These are phyloP conservation scores for Malurus cyaneus DNA, from an alignment of 2,113 vertebrate species.

Conservation along the genomic window DNA sequence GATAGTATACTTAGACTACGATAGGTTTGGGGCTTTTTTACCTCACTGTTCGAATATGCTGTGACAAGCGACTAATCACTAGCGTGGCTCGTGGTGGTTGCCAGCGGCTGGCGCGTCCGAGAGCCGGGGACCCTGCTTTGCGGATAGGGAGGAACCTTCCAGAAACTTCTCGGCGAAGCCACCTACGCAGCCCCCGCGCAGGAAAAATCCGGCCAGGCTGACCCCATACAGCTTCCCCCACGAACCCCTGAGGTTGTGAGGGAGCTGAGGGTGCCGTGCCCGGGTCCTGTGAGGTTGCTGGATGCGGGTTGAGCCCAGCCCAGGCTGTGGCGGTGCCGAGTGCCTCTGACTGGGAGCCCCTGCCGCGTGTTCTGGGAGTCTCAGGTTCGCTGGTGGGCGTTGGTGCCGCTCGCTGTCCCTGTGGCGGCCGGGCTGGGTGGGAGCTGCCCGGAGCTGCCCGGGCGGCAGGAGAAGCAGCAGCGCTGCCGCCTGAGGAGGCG, in stretches of 20 bases:
- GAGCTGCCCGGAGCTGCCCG: neutral
- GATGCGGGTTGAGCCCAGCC: too few relatives aligned
- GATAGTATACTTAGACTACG: accelerated
- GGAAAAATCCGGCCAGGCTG: neutral
- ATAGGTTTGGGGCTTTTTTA: too few relatives aligned
- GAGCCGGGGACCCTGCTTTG: neutral
- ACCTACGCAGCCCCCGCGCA: neutral
- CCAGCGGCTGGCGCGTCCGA: too few relatives aligned
- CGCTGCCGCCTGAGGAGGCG: neutral
- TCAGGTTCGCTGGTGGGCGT: too few relatives aligned
- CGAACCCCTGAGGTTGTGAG: too few relatives aligned
- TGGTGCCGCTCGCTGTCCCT: neutral
- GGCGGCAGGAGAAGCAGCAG: neutral
- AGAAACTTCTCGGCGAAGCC: neutral
- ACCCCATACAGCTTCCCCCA: neutral
- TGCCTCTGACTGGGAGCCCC: too few relatives aligned
- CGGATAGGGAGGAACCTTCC: neutral
- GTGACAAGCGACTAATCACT: accelerated
- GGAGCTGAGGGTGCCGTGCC: neutral
- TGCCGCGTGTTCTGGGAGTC: accelerated
- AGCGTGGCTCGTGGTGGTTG: too few relatives aligned
- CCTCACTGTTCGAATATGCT: accelerated
- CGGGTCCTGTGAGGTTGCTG: neutral
- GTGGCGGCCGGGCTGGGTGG: too few relatives aligned
- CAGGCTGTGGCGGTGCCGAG: neutral